These are phyloP conservation scores for Apeltes quadracus DNA, from an alignment of 2,113 vertebrate species.

Conservation along the genomic window DNA sequence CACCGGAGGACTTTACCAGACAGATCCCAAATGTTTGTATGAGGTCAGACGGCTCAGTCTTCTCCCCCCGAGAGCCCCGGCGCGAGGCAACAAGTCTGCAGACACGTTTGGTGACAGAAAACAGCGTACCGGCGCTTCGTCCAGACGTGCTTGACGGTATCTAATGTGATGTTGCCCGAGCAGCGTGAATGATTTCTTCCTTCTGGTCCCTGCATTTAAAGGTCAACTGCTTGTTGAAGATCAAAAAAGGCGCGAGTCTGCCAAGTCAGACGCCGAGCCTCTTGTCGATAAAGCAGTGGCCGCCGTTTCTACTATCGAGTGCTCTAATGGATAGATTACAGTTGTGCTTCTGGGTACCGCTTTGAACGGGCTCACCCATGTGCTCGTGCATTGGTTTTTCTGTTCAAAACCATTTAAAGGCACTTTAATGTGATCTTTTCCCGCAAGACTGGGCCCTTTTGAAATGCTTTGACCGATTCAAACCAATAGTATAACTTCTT, in stretches of 20 bases:
- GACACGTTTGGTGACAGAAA: conserved; percentile 30
- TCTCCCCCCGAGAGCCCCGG: background rate
- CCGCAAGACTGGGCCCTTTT: background rate
- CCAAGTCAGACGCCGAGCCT: conserved; percentile 5
- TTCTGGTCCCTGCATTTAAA: conserved; percentile 3
- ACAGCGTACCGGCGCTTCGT: background rate
- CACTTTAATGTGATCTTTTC: background rate
- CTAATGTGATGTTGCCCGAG: background rate
- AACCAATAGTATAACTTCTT: background rate
- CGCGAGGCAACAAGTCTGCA: conserved; percentile 27
- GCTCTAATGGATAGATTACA: background rate
- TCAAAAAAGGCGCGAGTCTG: conserved; percentile 16
- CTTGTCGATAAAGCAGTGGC: conserved; percentile 1
- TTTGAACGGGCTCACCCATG: background rate
- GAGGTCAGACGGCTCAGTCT: conserved; percentile 24
- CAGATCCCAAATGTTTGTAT: conserved; percentile 33
- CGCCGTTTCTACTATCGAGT: background rate
- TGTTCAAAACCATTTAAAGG: background rate
- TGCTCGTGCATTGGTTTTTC: background rate
- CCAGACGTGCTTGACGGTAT: conserved; percentile 11
- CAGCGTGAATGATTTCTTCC: background rate
- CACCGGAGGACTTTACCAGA: conserved; percentile 21
- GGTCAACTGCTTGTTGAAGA: conserved; percentile 28
- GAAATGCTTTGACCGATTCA: background rate
- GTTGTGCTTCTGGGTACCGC: background rate